These are phyloP conservation scores for Aphaenogaster floridana DNA, from an alignment of 1,140 invertebrate genomes.

Conservation along the genomic window DNA sequence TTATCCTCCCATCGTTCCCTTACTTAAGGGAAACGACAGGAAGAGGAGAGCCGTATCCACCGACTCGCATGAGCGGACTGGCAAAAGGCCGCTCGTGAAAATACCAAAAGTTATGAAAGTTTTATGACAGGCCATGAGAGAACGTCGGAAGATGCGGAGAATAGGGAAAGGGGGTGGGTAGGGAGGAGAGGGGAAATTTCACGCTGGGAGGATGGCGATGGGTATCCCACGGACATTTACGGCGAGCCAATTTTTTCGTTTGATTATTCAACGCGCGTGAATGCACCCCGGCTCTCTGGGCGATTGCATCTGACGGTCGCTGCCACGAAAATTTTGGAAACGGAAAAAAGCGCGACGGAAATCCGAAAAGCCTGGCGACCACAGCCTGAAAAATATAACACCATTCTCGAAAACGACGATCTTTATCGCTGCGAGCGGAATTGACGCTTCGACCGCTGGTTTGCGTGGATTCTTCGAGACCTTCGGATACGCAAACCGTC, in stretches of 20 bases:
- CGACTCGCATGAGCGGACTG: slow-evolving; percentile 57
- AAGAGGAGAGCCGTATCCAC: slow-evolving; percentile 47
- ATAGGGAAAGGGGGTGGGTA: not conserved
- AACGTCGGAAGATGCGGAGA: slow-evolving; percentile 34
- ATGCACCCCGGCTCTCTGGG: slow-evolving; percentile 23
- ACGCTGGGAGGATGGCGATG: not conserved
- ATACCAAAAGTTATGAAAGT: slow-evolving; percentile 73
- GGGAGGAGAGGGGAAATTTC: not conserved
- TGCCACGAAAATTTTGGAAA: slow-evolving; percentile 41
- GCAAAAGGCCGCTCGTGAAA: slow-evolving; percentile 62
- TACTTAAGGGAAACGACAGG: slow-evolving; percentile 43
- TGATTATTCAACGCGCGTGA: slow-evolving; percentile 59
- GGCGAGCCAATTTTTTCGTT: slow-evolving; percentile 55
- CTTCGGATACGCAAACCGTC: not conserved
- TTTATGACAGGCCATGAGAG: slow-evolving; percentile 64
- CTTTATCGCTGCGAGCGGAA: not conserved
- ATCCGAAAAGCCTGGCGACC: slow-evolving; percentile 8
- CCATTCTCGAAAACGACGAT: slow-evolving; percentile 11
- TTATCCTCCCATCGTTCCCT: slow-evolving; percentile 18
- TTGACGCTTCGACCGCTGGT: not conserved
- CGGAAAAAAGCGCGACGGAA: slow-evolving; percentile 23
- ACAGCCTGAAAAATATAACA: slow-evolving; percentile 28
- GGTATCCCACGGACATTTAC: slow-evolving; percentile 28
- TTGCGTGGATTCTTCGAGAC: not conserved
- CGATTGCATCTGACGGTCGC: slow-evolving; percentile 50